Percentiles rank a stretch among this genome's conserved stretches.
Evolutionary conservation across 2,888 invertebrate species (phyloP).

Genomic region (Zygaena filipendulae): DNA sequence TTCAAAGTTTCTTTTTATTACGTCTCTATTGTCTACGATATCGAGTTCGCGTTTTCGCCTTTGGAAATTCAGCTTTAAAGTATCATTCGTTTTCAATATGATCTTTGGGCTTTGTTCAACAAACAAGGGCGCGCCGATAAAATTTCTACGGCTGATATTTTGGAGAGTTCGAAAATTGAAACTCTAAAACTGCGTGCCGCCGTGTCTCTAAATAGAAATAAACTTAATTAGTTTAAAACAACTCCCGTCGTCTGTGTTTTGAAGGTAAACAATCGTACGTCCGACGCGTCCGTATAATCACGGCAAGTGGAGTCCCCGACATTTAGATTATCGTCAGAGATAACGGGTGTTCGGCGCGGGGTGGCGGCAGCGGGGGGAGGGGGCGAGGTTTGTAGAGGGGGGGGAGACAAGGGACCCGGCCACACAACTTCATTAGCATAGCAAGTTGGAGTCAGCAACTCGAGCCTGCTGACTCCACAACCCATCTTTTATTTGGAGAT

Average conservation of each 20-base stretch:
- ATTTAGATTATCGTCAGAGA: conserved; percentile 47
- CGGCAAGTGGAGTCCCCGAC: conserved; percentile 31
- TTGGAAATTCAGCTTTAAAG: no score
- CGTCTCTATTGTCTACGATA: no score
- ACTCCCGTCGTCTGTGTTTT: conserved; percentile 23
- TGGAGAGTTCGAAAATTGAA: no score
- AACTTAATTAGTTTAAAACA: conserved; percentile 25
- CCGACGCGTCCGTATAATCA: conserved; percentile 45
- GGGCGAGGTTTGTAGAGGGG: conserved; percentile 13
- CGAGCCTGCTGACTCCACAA: conserved; percentile 39
- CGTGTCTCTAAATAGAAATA: no score
- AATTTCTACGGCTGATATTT: no score
- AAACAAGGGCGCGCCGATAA: no score
- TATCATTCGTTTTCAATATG: no score
- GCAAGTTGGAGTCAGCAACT: conserved; percentile 36
- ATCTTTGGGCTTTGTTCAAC: no score
- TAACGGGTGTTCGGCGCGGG: conserved; percentile 36
- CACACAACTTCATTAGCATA: conserved; percentile 44
- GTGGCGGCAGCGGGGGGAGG: conserved; percentile 11
- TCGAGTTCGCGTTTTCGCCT: no score
- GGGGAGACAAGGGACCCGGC: conserved; percentile 23
- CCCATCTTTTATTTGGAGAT: conserved; percentile 59
- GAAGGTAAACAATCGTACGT: conserved; percentile 42
- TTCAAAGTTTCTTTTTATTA: no score
- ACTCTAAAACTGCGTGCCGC: no score